A percentile compares a stretch with the other conserved stretches of the same genome.
These are phyloP conservation scores for Erannis defoliaria DNA, from an alignment of 2,888 invertebrate species.

Conservation along the genomic window DNA sequence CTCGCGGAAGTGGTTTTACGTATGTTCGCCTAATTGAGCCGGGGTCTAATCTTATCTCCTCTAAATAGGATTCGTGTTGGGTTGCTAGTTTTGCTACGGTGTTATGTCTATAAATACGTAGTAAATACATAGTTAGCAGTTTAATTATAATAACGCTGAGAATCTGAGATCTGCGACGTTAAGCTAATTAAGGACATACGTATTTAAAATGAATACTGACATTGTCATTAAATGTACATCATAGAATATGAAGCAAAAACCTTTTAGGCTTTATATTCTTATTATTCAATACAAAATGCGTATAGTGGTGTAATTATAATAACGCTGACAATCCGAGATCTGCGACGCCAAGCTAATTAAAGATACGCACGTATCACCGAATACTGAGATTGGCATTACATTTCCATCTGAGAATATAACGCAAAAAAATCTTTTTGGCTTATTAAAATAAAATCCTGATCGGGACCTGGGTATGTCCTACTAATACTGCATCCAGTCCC, in stretches of 20 bases:
- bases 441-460: too few relatives aligned
- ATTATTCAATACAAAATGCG: too few relatives aligned
- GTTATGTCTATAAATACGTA: slow-evolving; percentile 8
- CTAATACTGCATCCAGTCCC: too few relatives aligned
- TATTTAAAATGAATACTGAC: too few relatives aligned
- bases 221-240: too few relatives aligned
- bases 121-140: not conserved
- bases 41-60: slow-evolving; percentile 54
- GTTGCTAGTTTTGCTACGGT: slow-evolving; percentile 18
- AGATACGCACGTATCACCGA: too few relatives aligned
- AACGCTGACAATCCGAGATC: not conserved
- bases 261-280: too few relatives aligned
- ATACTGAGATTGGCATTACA: too few relatives aligned
- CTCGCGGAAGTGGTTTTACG: slow-evolving; percentile 53
- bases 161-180: not conserved
- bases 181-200: not conserved
- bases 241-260: not conserved
- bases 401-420: not conserved
- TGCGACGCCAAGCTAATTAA: not conserved
- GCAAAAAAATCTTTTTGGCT: too few relatives aligned
- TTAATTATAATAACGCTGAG: slow-evolving; percentile 9
- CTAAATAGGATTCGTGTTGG: slow-evolving; percentile 44
- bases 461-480: too few relatives aligned
- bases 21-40: slow-evolving; percentile 55
- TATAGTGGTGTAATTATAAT: slow-evolving; percentile 13